Conservation (phyloP, 2,888 invertebrate genomes). For the Stictocephala bisonia region DNA sequence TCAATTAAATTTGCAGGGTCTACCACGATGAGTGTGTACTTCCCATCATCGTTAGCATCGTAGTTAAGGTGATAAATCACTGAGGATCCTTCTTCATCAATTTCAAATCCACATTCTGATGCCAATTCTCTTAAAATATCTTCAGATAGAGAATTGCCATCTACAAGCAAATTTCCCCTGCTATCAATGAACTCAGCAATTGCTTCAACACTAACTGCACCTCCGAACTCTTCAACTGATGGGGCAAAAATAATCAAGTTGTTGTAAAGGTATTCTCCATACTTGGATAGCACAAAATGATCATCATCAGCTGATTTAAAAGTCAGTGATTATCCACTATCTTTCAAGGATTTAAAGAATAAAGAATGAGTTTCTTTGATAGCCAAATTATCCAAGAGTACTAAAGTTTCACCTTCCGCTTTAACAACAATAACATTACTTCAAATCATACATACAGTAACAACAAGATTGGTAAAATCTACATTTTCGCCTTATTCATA, state of each 20-base stretch:
- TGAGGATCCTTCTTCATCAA: constrained; percentile 94
- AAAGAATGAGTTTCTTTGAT: constrained; percentile 97
- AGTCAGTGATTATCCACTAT: constrained; percentile 88
- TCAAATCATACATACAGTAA: not conserved
- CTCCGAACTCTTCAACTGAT: constrained; percentile 94
- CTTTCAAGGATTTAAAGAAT: constrained; percentile 95
- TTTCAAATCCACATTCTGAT: constrained; percentile 98
- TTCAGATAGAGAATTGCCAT: constrained; percentile 88
- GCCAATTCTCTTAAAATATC: too few species aligned
- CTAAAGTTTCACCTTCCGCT: constrained; percentile 74
- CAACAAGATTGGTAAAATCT: too few species aligned
- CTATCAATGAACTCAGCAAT: constrained; percentile 95
- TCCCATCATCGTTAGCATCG: constrained; percentile 87
- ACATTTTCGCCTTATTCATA: too few species aligned
- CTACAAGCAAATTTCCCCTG: constrained; percentile 85
- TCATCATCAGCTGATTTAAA: constrained; percentile 96
- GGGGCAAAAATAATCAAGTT: constrained; percentile 97
- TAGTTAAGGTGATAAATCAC: constrained; percentile 98
- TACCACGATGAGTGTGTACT: constrained; percentile 93
- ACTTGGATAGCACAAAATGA: constrained; percentile 87
- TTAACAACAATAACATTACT: not conserved
- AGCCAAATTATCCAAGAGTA: constrained; percentile 94
- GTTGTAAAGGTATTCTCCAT: constrained; percentile 96
- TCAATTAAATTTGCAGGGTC: constrained; percentile 86
- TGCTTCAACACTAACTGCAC: constrained; percentile 83